These are phyloP conservation scores for Mizuhopecten yessoensis DNA, from an alignment of 1,140 invertebrate genomes.

Conservation along the genomic window DNA sequence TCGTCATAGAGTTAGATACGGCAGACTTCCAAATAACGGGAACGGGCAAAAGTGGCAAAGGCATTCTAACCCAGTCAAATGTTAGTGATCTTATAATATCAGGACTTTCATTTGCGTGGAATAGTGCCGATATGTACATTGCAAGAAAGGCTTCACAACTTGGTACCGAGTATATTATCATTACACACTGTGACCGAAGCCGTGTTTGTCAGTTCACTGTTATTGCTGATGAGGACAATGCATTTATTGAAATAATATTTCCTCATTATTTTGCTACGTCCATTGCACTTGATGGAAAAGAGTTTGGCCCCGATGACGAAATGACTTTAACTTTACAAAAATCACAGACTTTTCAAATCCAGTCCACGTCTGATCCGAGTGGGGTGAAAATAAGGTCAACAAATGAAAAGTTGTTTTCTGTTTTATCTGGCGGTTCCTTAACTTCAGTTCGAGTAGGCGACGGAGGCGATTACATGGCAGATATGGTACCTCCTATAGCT, in stretches of 20 bases:
- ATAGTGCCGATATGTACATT: background rate
- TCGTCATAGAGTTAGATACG: background rate
- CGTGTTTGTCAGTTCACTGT: background rate
- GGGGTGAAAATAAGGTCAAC: background rate
- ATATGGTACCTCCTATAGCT: background rate
- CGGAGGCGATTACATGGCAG: background rate
- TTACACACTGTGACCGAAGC: background rate
- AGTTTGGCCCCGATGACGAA: background rate
- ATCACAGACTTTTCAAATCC: conserved; percentile 15
- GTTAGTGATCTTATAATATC: background rate
- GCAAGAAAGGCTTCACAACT: background rate
- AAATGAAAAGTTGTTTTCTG: background rate
- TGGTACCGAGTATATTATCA: background rate
- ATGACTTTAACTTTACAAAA: background rate
- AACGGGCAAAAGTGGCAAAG: background rate
- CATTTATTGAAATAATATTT: background rate
- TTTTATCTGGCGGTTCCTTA: background rate
- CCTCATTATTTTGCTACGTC: background rate
- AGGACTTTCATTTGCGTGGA: background rate
- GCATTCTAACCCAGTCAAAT: background rate
- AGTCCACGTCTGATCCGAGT: background rate
- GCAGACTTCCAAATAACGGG: background rate
- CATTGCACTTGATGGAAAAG: background rate
- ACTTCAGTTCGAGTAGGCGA: background rate
- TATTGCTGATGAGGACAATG: background rate